Evolutionary conservation across 2,888 invertebrate genomes (phyloP), one percentile per base, ranked within the genome.

Genomic region (Acleris laterana): DNA sequence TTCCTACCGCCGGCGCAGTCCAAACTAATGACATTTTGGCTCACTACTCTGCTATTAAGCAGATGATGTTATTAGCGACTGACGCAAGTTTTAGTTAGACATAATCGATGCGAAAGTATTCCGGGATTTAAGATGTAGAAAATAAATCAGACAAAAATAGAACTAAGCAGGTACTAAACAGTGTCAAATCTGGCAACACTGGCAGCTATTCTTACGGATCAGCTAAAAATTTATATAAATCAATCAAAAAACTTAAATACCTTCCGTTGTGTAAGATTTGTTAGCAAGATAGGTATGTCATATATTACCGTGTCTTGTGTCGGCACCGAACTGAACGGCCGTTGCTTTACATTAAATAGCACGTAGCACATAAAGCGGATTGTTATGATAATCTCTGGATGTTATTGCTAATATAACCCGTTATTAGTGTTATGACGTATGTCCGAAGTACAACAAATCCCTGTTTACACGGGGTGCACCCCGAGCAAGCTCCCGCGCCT

Each of bases 401-500:
- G 65, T 61, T 66, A 57, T 66, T 66, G 61, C 61, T 56, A 60
- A 32, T 56, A 66, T 61, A 66, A 66, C 61, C 65, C 56, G 56
- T 66, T 65, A 61, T 61, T 50, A 66, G 56, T 46, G 25, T 56
- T 46, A 66, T 60, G 60, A 65, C 65, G 65, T 61, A 61, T 57
- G 38, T 61, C 50, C 32, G 56, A 50, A 61, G 44, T 61, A 66
- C 56, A 66, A 61, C 65, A 46, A 66, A 66, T 66, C 65, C 61
- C 61, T 66, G 65, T 66, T 66, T 66, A 66, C 56, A 51, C 50
- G 74, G 72, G 77, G 82, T 82, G 81, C 80, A 84, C 83, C 83
- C 80, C 73, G 74, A 77, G 78, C 72, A 70, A 77, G 81, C 80
- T 82, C 84, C 79, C 75, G 70, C 75, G 68, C 49, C 42, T 20